phyloP scores from a whole-genome alignment of 2,113 vertebrate species.

The Bubo blakistoni region DNA sequence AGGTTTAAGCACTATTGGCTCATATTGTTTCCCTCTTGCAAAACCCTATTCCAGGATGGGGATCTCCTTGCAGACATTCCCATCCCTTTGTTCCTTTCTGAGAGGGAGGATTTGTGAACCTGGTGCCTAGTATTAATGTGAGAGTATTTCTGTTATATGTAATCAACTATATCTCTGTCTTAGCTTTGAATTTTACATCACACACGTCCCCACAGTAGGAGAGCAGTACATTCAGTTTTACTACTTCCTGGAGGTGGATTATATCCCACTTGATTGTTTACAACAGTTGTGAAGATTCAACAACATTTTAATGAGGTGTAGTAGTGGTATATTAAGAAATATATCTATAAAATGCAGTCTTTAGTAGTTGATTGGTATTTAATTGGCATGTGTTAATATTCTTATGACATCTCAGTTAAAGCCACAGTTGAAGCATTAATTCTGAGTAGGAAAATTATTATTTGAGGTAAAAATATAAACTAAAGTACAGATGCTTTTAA shows the following conservation, averaged over 20 bases:
- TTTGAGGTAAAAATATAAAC: background rate
- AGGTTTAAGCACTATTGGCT: background rate
- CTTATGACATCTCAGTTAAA: constrained; percentile 13
- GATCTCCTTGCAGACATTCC: background rate
- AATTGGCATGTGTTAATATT: constrained; percentile 50
- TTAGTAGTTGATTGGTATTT: background rate
- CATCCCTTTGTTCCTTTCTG: background rate
- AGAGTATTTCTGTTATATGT: background rate
- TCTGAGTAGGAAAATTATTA: constrained; percentile 7
- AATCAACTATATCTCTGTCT: background rate
- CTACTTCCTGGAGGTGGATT: constrained; percentile 28
- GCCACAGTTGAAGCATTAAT: constrained; percentile 5
- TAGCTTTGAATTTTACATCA: background rate
- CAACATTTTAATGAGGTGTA: constrained; percentile 49
- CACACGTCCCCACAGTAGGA: background rate
- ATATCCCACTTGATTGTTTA: constrained; percentile 45
- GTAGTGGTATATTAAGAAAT: constrained; percentile 3
- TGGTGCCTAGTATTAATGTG: background rate
- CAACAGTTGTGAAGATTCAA: constrained; percentile 15
- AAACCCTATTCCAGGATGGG: background rate
- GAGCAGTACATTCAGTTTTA: background rate
- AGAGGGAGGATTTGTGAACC: background rate
- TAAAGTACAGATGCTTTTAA: background rate
- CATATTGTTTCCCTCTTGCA: background rate
- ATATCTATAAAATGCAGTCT: constrained; percentile 11